phyloP scores from a whole-genome alignment of 2,113 vertebrate genomes.

The Malurus melanocephalus region DNA sequence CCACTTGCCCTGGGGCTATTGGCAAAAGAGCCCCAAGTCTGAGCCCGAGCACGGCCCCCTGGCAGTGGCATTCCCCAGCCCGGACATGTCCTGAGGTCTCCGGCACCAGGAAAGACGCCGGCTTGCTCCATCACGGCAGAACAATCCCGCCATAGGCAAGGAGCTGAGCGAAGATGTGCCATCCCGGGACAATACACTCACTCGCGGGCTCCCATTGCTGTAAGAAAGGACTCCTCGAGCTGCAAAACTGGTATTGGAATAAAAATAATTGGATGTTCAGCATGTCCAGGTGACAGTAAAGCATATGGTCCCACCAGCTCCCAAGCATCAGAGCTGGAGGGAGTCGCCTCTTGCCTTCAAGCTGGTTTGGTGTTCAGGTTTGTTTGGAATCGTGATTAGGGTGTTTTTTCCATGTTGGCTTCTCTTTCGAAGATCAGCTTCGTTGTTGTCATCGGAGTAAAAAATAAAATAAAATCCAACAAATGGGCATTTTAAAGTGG shows the following conservation, averaged over 20 bases:
- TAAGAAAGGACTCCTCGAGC: background rate
- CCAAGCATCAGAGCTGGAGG: background rate
- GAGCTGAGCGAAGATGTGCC: fast-evolving
- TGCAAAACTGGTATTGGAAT: background rate
- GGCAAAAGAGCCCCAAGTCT: background rate
- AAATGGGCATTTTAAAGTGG: conserved; percentile 73
- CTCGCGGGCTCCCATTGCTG: background rate
- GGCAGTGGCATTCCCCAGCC: background rate
- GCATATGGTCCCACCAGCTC: background rate
- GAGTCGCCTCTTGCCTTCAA: background rate
- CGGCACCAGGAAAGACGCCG: background rate
- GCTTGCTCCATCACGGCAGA: background rate
- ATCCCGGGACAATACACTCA: fast-evolving
- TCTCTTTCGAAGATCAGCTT: conserved; percentile 15
- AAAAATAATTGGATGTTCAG: background rate
- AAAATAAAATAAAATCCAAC: conserved; percentile 70
- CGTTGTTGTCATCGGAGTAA: conserved; percentile 24
- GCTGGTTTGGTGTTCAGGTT: conserved; percentile 37
- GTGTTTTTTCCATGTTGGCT: background rate
- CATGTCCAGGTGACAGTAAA: background rate
- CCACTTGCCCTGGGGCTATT: background rate
- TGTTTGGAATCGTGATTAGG: background rate
- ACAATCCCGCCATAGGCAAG: background rate
- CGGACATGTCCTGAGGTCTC: conserved; percentile 45
- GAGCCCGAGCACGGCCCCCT: background rate